These are phyloP conservation scores for Strongylocentrotus purpuratus DNA, from an alignment of 35 echinoderm and acorn worm genomes.

Conservation along the genomic window DNA sequence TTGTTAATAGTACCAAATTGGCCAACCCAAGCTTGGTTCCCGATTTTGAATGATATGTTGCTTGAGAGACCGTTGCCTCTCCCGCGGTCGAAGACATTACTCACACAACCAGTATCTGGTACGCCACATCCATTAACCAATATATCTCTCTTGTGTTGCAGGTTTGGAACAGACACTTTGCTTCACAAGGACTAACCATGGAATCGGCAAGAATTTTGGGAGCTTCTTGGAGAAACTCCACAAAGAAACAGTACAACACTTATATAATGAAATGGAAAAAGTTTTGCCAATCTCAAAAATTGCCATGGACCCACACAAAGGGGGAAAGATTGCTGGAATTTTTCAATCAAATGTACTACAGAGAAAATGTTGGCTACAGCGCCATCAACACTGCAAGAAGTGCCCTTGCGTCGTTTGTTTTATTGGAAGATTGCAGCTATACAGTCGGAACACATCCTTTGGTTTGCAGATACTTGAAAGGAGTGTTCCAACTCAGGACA, in stretches of 20 bases:
- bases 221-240: neutral
- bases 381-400: neutral
- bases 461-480: too few relatives aligned
- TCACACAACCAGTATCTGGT: neutral
- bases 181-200: neutral
- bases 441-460: too few relatives aligned
- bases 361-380: too few relatives aligned
- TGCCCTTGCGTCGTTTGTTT: neutral
- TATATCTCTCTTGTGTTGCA: neutral
- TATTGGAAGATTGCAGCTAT: too few relatives aligned
- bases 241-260: neutral
- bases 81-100: neutral
- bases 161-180: neutral
- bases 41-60: neutral
- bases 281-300: neutral
- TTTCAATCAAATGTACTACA: neutral
- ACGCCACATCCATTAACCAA: neutral
- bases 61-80: neutral
- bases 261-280: neutral
- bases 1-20: neutral
- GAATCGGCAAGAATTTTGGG: neutral
- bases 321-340: neutral
- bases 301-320: neutral
- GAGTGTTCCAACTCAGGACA: too few relatives aligned
- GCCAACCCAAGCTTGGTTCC: neutral